A percentile compares a stretch with the other conserved stretches of the same genome.
phyloP scores from a whole-genome alignment of 2,113 vertebrate species.

The Centropus unirufus region DNA sequence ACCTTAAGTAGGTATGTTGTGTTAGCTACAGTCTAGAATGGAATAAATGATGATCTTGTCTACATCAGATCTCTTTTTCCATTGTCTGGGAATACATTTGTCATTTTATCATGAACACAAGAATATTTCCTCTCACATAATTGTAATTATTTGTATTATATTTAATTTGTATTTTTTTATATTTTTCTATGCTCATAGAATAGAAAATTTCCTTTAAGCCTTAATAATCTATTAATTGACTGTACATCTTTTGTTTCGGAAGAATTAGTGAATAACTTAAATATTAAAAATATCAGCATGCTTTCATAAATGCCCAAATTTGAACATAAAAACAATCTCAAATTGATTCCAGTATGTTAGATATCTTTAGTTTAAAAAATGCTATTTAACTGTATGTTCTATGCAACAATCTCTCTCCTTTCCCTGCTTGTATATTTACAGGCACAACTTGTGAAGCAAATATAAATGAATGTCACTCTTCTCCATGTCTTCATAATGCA shows the following conservation, averaged over 20 bases:
- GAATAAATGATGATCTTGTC: neutral
- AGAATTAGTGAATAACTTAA: neutral
- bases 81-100: neutral
- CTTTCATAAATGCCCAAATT: neutral
- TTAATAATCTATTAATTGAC: neutral
- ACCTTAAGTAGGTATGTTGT: neutral
- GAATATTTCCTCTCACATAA: neutral
- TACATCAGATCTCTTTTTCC: neutral
- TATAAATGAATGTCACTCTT: constrained; percentile 79
- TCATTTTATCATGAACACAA: constrained; percentile 7
- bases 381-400: neutral
- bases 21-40: neutral
- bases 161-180: constrained; percentile 3
- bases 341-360: neutral
- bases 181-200: constrained; percentile 15
- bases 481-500: constrained; percentile 75
- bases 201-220: constrained; percentile 15
- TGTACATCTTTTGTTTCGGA: neutral
- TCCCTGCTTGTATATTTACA: neutral
- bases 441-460: constrained; percentile 81
- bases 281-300: neutral
- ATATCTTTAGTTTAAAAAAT: neutral
- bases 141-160: neutral
- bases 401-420: neutral
- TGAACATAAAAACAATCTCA: neutral